These are phyloP conservation scores for Ranitomeya variabilis DNA, from an alignment of 2,113 vertebrate species.

Conservation along the genomic window DNA sequence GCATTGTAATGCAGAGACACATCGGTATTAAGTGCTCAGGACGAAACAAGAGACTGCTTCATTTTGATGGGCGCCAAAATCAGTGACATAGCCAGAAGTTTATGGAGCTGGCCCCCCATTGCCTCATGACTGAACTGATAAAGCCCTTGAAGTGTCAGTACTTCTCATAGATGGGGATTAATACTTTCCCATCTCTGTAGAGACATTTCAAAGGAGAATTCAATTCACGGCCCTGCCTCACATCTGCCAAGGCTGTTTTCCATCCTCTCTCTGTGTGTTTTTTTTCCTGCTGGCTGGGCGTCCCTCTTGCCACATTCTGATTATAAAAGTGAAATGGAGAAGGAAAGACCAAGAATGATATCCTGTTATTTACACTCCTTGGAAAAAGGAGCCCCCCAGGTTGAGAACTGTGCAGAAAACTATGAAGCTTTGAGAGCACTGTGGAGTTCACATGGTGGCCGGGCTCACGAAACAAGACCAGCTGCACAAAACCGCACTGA, in stretches of 20 bases:
- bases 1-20: conserved; percentile 12
- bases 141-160: conserved; percentile 48
- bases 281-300: conserved; percentile 6
- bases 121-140: conserved; percentile 22
- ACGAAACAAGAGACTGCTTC: conserved; percentile 17
- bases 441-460: conserved; percentile 20
- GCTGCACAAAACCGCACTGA: conserved; percentile 22
- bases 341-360: conserved; percentile 25
- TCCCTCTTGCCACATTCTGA: conserved; percentile 46
- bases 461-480: conserved; percentile 28
- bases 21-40: conserved; percentile 35
- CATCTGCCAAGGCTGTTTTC: conserved; percentile 33
- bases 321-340: background rate
- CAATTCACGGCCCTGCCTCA: background rate
- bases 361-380: conserved; percentile 31
- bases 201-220: conserved; percentile 47
- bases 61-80: conserved; percentile 47
- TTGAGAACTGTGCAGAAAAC: conserved; percentile 28
- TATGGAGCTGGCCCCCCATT: conserved; percentile 16
- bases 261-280: background rate
- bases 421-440: conserved; percentile 33
- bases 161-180: conserved; percentile 37
- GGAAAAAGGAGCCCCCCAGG: conserved; percentile 26
- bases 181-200: conserved; percentile 7
- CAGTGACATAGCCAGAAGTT: conserved; percentile 4